Evolutionary conservation across 2,113 vertebrate genomes (phyloP), one percentile per base, ranked within the genome.

Genomic region (Columbina picui): DNA sequence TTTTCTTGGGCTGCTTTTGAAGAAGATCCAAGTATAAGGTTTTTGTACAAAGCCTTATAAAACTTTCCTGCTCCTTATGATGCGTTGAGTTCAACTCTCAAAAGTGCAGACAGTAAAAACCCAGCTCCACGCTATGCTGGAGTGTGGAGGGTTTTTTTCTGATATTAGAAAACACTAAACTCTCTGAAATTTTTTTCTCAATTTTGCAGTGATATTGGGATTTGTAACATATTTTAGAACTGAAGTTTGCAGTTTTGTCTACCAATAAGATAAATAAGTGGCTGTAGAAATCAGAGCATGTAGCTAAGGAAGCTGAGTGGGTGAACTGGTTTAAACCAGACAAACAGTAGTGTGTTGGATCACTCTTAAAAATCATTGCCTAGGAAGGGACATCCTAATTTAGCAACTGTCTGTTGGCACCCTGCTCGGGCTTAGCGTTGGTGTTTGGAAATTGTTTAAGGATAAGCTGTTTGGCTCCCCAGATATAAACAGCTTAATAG

Each of bases 1-100:
- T 92, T 84, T 84, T 55, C 84, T 86, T 59, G 25, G 41, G 60
- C 19, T 92, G 71, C 89, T 94, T 97, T 95, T 94, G 95, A 96
- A 92, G 93, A 78, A 89, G 86, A 78, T 97, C 95, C 95, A 95
- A 93, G 89, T 60, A 34, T 70, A 60, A 34, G 76, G 68, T 78
- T 96, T 90, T 95, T 43, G 21, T 47, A 74, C 68, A 93, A 94
- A 93, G 78, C 76, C 43, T 84, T 32, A 26, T 27, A 64, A 81
- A 87, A 81, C 29, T 89, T 90, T 81, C 60, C 73, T 1, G 3
- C 64, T 95, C 83, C 38, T 29, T 96, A 2, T 1, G 29, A 81
- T 55, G 29, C 0, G 1, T 60, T 85, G 81, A 57, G 65, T 83
- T 91, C 78, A 57, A 50, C 75, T 94, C 84, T 88, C 75, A 50